Evolutionary conservation across 2,888 invertebrate species (phyloP).

Genomic region (Eristalinus sepulchralis): DNA sequence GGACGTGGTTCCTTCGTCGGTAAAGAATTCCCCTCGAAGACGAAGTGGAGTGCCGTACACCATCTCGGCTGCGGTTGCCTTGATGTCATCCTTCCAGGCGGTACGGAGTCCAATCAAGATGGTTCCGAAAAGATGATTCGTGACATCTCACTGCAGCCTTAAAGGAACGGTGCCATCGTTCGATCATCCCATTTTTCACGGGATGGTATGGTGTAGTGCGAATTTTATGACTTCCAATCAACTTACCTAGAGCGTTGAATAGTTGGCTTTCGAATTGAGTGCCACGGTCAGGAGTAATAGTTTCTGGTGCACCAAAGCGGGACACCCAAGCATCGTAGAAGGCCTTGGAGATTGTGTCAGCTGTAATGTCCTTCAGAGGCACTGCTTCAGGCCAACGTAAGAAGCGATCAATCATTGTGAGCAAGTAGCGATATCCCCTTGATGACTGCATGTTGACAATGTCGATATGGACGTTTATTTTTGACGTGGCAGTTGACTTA

Average conservation of each 20-base stretch:
- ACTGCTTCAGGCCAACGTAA: slow-evolving; percentile 73
- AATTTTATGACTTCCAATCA: slow-evolving; percentile 31
- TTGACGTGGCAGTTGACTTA: slow-evolving; percentile 20
- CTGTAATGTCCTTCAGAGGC: slow-evolving; percentile 72
- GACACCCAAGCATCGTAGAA: slow-evolving; percentile 76
- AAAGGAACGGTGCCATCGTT: slow-evolving; percentile 16
- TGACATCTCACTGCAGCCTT: slow-evolving; percentile 15
- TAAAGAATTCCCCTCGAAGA: slow-evolving; percentile 72
- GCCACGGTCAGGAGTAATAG: slow-evolving; percentile 76
- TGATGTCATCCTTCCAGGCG: slow-evolving; percentile 74
- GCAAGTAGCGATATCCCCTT: too few species aligned
- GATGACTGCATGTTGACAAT: too few species aligned
- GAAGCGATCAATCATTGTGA: slow-evolving; percentile 45
- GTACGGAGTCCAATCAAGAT: slow-evolving; percentile 76
- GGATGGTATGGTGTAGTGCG: slow-evolving; percentile 15
- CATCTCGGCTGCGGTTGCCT: slow-evolving; percentile 75
- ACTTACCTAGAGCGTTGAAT: slow-evolving; percentile 73
- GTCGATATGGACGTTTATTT: slow-evolving; percentile 78
- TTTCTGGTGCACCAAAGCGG: slow-evolving; percentile 77
- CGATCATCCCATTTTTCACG: slow-evolving; percentile 17
- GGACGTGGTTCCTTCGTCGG: slow-evolving; percentile 35
- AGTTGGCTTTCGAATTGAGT: slow-evolving; percentile 76
- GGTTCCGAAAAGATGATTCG: slow-evolving; percentile 72
- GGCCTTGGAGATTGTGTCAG: slow-evolving; percentile 69
- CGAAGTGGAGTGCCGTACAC: slow-evolving; percentile 74